phyloP scores from a whole-genome alignment of 2,797 vertebrate genomes.

The Peromyscus attwateri region DNA sequence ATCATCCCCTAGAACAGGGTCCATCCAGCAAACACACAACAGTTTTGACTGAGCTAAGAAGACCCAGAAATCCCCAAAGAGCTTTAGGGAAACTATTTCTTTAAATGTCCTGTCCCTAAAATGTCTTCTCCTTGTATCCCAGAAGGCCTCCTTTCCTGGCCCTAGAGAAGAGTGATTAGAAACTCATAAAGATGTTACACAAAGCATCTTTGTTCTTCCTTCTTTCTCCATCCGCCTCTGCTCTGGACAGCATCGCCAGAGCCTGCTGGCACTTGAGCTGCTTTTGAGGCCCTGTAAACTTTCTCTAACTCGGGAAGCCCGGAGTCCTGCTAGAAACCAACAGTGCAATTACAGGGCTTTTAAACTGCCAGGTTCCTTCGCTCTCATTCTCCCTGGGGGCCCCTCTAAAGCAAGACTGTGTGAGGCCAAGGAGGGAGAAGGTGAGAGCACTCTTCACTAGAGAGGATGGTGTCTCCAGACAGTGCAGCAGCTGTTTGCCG shows the following conservation, averaged over 20 bases:
- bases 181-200: neutral
- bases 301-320: slow-evolving; percentile 68
- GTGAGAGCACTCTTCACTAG: slow-evolving; percentile 24
- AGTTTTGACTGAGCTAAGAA: neutral
- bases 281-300: slow-evolving; percentile 26
- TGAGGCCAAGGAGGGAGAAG: slow-evolving; percentile 56
- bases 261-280: neutral
- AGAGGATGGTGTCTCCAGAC: slow-evolving; percentile 50
- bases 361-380: slow-evolving; percentile 63
- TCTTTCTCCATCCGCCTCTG: neutral
- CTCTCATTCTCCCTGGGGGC: slow-evolving; percentile 54
- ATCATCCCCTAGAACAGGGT: neutral
- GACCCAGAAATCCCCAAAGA: neutral
- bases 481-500: slow-evolving; percentile 31
- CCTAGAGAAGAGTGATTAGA: neutral
- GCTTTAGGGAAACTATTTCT: neutral
- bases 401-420: slow-evolving; percentile 65
- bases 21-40: neutral
- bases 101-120: neutral
- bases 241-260: neutral
- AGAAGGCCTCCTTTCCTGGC: neutral
- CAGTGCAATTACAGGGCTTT: slow-evolving; percentile 76
- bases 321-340: slow-evolving; percentile 59
- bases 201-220: neutral
- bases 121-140: neutral